Evolutionary conservation across 2,797 vertebrate genomes (phyloP).

Genomic region (Oreochromis mossambicus): DNA sequence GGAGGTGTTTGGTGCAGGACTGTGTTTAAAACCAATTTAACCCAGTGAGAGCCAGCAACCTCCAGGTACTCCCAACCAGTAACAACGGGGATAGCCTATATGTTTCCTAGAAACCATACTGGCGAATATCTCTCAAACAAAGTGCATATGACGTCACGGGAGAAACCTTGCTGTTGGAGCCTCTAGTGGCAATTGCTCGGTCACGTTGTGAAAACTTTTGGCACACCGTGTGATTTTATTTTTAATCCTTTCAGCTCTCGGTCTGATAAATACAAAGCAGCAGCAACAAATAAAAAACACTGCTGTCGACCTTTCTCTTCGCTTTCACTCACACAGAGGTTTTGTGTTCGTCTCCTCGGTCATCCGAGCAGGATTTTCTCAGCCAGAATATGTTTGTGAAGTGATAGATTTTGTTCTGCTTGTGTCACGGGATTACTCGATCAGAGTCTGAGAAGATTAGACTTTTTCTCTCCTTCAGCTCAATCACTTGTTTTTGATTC

Average conservation of each 20-base stretch:
- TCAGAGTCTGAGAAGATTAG: conserved; percentile 13
- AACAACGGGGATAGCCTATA: neutral
- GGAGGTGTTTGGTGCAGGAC: neutral
- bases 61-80: neutral
- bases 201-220: neutral
- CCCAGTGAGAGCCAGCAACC: fast-evolving
- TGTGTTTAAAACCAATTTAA: neutral
- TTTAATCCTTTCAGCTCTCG: neutral
- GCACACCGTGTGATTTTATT: fast-evolving
- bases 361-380: neutral
- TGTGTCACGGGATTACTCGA: neutral
- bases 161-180: neutral
- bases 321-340: neutral
- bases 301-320: neutral
- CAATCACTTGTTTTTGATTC: conserved; percentile 23
- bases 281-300: neutral
- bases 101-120: neutral
- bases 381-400: neutral
- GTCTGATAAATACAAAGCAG: neutral
- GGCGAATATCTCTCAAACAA: neutral
- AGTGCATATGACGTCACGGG: neutral
- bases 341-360: neutral
- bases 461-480: conserved; percentile 14
- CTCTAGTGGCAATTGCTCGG: neutral
- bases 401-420: neutral